Percentiles rank a stretch among this genome's conserved stretches.
Conservation (phyloP, 2,113 vertebrate species). For the Pseudorhombus dupliciocellatus region DNA sequence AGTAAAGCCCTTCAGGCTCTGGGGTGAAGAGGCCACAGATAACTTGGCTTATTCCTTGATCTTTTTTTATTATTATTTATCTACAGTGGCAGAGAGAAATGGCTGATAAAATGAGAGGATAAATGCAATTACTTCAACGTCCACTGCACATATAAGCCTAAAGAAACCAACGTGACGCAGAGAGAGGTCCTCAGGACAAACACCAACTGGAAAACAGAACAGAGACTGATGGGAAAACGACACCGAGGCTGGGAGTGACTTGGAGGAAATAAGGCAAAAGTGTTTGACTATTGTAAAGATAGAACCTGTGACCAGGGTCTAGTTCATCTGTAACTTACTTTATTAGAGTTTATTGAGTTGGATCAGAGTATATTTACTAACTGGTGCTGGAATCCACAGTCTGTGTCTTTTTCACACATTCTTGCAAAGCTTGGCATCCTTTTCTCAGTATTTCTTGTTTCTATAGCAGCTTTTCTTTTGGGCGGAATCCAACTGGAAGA, state of each 20-base stretch:
- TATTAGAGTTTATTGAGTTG: not conserved
- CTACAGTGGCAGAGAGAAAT: conserved; percentile 35
- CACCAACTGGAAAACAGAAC: not conserved
- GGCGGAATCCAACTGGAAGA: not conserved
- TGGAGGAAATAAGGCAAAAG: not conserved
- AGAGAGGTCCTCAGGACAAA: not conserved
- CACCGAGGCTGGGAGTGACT: not conserved
- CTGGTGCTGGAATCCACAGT: not conserved
- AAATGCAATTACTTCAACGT: conserved; percentile 31
- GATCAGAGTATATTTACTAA: conserved; percentile 13
- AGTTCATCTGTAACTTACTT: too few relatives aligned
- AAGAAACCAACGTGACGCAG: conserved; percentile 19
- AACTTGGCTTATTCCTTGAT: conserved; percentile 7
- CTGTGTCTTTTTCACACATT: not conserved
- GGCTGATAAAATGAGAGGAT: not conserved
- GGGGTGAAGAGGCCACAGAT: conserved; percentile 2
- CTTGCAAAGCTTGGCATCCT: not conserved
- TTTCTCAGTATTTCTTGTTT: not conserved
- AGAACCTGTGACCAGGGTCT: conserved; percentile 1
- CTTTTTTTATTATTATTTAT: conserved; percentile 17
- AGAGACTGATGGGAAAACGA: not conserved
- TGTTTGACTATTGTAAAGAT: not conserved
- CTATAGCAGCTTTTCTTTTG: not conserved
- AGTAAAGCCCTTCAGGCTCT: conserved; percentile 6
- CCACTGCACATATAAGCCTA: conserved; percentile 10